phyloP scores from a whole-genome alignment of 2,888 invertebrate genomes.

The Caenorhabditis parvicauda region DNA sequence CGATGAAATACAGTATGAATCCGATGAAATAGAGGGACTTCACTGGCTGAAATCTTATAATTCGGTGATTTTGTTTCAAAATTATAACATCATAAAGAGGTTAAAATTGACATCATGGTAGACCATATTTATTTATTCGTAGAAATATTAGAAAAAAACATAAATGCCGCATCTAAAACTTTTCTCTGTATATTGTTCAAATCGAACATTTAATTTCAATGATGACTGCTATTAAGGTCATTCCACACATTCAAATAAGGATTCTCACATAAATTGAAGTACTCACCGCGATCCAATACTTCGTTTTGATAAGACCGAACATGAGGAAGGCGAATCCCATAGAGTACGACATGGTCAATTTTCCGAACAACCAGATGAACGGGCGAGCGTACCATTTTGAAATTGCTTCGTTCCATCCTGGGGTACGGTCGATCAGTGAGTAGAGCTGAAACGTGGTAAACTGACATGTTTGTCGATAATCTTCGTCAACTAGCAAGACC shows the following conservation, averaged over 20 bases:
- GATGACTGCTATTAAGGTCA: too few species aligned
- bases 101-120: not conserved
- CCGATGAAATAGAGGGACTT: conserved; percentile 54
- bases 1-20: conserved; percentile 53
- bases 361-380: conserved; percentile 56
- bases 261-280: conserved; percentile 2
- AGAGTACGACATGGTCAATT: conserved; percentile 49
- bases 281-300: conserved; percentile 55
- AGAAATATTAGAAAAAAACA: too few species aligned
- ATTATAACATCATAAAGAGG: not conserved
- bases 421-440: conserved; percentile 45
- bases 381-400: conserved; percentile 38
- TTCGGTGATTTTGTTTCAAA: not conserved
- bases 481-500: too few species aligned
- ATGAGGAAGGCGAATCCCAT: conserved; percentile 61
- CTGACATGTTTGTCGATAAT: too few species aligned
- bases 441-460: conserved; percentile 52
- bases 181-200: too few species aligned
- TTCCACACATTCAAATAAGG: too few species aligned
- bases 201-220: too few species aligned
- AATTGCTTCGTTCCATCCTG: conserved; percentile 46
- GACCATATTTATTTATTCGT: not conserved
- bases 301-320: conserved; percentile 62
- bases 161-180: too few species aligned
- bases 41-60: conserved; percentile 47